Percentiles rank a stretch among this genome's conserved stretches.
Conservation (phyloP, 2,888 invertebrate species). For the Amiota communis region DNA sequence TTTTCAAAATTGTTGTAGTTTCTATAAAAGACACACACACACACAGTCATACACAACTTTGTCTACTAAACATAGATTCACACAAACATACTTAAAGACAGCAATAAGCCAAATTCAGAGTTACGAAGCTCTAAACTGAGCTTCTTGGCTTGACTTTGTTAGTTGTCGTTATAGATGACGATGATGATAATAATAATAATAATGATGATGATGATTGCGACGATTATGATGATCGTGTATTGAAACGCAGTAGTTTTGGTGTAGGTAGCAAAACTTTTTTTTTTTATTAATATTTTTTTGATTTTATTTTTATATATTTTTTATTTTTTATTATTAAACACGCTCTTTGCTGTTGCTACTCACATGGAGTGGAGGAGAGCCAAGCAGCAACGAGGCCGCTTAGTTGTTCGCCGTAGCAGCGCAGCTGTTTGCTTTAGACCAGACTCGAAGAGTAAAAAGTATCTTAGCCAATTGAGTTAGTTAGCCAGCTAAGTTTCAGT, state of each 20-base stretch:
- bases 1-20: conserved; percentile 41
- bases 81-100: too few relatives aligned
- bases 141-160: conserved; percentile 8
- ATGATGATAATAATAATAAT: not conserved
- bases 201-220: not conserved
- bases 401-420: not conserved
- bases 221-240: not conserved
- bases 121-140: not conserved
- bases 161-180: not conserved
- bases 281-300: not conserved
- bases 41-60: conserved; percentile 25
- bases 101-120: not conserved
- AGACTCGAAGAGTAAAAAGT: conserved; percentile 46
- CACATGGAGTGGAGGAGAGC: too few relatives aligned
- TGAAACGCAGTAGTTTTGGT: conserved; percentile 2
- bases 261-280: conserved; percentile 9
- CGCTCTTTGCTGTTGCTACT: too few relatives aligned
- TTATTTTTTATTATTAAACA: too few relatives aligned
- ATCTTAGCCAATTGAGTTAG: not conserved
- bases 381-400: not conserved
- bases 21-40: conserved; percentile 28
- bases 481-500: conserved; percentile 5
- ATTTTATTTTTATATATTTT: not conserved
- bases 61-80: too few relatives aligned
- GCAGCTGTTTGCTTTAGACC: not conserved